These are phyloP conservation scores for Galerucella nymphaeae DNA, from an alignment of 2,888 invertebrate genomes.

Conservation along the genomic window DNA sequence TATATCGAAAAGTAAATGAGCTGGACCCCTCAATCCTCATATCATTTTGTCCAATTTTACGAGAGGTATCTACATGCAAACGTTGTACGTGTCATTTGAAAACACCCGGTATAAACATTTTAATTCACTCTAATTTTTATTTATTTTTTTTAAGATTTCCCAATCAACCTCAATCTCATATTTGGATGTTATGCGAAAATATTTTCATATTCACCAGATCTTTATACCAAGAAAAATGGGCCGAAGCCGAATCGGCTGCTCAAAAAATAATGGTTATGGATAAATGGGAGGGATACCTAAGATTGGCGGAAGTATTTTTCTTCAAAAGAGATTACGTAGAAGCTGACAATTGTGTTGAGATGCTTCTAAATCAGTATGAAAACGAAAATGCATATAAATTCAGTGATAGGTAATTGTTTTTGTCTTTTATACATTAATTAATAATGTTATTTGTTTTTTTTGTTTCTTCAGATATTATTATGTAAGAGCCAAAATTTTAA, in stretches of 20 bases:
- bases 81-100: too few species aligned
- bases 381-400: slow-evolving; percentile 68
- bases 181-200: slow-evolving; percentile 78
- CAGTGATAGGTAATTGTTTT: slow-evolving; percentile 54
- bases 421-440: background rate
- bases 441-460: too few species aligned
- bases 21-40: too few species aligned
- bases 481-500: slow-evolving; percentile 76
- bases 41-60: too few species aligned
- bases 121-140: too few species aligned
- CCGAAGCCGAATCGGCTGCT: slow-evolving; percentile 76
- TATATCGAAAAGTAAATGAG: too few species aligned
- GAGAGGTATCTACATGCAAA: too few species aligned
- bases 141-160: slow-evolving; percentile 67
- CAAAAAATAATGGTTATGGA: slow-evolving; percentile 76
- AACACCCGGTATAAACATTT: too few species aligned
- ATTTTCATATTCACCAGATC: slow-evolving; percentile 63
- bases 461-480: slow-evolving; percentile 65
- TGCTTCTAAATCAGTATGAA: slow-evolving; percentile 68
- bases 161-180: slow-evolving; percentile 70
- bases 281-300: slow-evolving; percentile 74
- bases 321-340: slow-evolving; percentile 67
- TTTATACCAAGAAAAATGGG: slow-evolving; percentile 72
- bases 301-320: slow-evolving; percentile 69
- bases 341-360: slow-evolving; percentile 64